Evolutionary conservation across 2,888 invertebrate genomes (phyloP).

Genomic region (Mylabris sibirica): DNA sequence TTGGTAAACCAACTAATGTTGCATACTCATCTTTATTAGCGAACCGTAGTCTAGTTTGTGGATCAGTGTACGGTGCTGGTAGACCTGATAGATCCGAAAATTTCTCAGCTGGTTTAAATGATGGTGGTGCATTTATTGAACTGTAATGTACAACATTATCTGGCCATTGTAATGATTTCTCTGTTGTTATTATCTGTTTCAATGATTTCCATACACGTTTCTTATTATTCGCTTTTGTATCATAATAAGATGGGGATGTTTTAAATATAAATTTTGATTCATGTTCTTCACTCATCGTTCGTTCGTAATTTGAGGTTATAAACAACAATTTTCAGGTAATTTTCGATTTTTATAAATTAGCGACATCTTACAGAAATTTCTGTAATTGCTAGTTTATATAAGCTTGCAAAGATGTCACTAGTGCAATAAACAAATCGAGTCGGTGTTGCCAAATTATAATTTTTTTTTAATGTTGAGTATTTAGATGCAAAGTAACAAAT

Average conservation of each 20-base stretch:
- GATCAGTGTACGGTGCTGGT: constrained; percentile 86
- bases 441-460: not conserved
- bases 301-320: constrained; percentile 16
- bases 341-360: not conserved
- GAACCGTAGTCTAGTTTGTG: constrained; percentile 87
- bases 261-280: constrained; percentile 57
- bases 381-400: not conserved
- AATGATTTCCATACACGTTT: constrained; percentile 88
- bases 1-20: constrained; percentile 84
- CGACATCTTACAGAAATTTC: not conserved
- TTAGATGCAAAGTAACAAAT: too few relatives aligned
- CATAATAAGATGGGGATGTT: constrained; percentile 61
- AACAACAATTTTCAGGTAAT: too few relatives aligned
- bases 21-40: constrained; percentile 88
- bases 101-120: constrained; percentile 89
- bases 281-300: constrained; percentile 46
- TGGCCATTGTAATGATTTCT: constrained; percentile 80
- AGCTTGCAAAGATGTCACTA: not conserved
- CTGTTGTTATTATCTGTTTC: constrained; percentile 86
- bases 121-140: constrained; percentile 89
- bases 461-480: not conserved
- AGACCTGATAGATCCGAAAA: constrained; percentile 93
- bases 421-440: not conserved
- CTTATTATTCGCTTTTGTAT: constrained; percentile 69
- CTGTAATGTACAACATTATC: constrained; percentile 81